Evolutionary conservation across 1,140 invertebrate species (phyloP), one percentile per base, ranked within the genome.

Genomic region (Apocrypta bakeri): DNA sequence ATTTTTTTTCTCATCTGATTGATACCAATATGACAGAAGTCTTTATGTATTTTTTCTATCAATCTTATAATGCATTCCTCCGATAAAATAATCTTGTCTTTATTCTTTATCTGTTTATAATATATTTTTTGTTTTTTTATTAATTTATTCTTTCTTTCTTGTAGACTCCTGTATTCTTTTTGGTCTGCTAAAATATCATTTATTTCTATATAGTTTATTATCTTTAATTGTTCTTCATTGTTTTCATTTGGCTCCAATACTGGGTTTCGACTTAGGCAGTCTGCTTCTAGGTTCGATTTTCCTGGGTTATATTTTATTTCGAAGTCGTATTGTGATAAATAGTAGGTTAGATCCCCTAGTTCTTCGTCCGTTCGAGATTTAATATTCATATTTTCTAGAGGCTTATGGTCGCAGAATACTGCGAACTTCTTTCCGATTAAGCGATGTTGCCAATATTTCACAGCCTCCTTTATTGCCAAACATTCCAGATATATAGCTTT

Each of bases 281-380:
- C 69, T 1, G 71, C 79, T 81, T 81, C 79, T 37, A n/a, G 1
- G 61, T 81, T 81, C 9, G 24, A 1, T 42, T 73, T 74, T 81
- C 79, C 79, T 27, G 71, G 69, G 29, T n/a, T 40, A 64, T 74
- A 74, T 40, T 21, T 64, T 63, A 74, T 74, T 63, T 73, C 61
- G 21, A 73, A 63, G 37, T 81, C n/a, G 27, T 73, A 81, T 40
- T 81, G 79, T 31, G 78, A 80, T n/a, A 80, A 24, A 61, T 80
- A 80, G 25, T 80, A 71, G 12, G 42, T 71, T 33, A 80, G n/a
- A 33, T 72, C 66, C 17, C 37, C 68, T 31, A 80, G 17, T 56
- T 71, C 78, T 61, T 71, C 24, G 31, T 80, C 78, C 48, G 42
- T 80, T 33, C 78, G 56, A 24, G 25, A 27, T 31, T 72, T 80